A percentile compares a stretch with the other conserved stretches of the same genome.
Evolutionary conservation across 2,797 vertebrate species (phyloP).

Genomic region (Simalia tracyae): DNA sequence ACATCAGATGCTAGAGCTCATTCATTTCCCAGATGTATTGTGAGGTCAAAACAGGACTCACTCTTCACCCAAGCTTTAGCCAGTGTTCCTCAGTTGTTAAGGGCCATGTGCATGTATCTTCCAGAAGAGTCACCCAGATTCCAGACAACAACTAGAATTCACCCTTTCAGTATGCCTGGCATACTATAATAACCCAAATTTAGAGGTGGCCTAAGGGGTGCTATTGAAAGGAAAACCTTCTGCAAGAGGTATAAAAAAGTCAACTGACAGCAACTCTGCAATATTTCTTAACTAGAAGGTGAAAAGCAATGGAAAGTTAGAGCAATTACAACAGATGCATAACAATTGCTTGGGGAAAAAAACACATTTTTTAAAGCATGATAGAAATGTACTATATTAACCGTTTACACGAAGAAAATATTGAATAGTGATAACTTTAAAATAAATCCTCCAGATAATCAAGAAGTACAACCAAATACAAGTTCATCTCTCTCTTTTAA

Average conservation of each 20-base stretch:
- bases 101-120: neutral
- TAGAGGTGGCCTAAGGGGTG: neutral
- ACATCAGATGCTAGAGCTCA: neutral
- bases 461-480: neutral
- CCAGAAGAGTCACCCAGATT: neutral
- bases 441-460: neutral
- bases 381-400: neutral
- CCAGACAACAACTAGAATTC: neutral
- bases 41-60: rapidly evolving
- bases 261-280: neutral
- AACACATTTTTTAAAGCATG: neutral
- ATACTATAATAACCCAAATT: neutral
- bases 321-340: neutral
- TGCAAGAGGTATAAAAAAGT: neutral
- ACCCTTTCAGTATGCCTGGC: neutral
- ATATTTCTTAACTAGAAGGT: neutral
- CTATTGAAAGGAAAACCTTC: neutral
- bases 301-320: neutral
- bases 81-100: neutral
- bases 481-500: neutral
- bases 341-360: neutral
- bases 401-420: neutral
- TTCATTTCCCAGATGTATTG: rapidly evolving
- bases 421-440: neutral
- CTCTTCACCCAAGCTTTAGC: neutral